A percentile compares a stretch with the other conserved stretches of the same genome.
Evolutionary conservation across 1,140 invertebrate species (phyloP).

Genomic region (Caenorhabditis inopinata): DNA sequence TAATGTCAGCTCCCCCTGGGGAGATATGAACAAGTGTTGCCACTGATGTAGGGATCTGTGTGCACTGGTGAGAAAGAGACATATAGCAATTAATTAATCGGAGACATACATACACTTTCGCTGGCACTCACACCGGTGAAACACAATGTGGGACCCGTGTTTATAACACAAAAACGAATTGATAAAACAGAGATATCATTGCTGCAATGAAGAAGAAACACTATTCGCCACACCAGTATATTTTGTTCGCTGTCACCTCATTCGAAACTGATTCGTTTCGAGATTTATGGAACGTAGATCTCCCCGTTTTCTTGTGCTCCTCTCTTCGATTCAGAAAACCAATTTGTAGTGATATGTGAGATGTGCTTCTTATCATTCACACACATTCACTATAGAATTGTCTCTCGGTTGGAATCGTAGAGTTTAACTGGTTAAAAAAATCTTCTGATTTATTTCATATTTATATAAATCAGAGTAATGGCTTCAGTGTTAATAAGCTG

Average conservation of each 20-base stretch:
- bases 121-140: background rate
- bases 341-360: conserved; percentile 29
- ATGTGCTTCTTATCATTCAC: background rate
- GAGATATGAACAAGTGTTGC: conserved; percentile 17
- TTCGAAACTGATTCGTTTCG: conserved; percentile 13
- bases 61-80: background rate
- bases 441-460: too few species aligned
- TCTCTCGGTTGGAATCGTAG: background rate
- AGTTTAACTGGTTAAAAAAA: too few species aligned
- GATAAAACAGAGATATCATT: conserved; percentile 25
- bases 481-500: conserved; percentile 1
- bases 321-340: background rate
- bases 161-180: background rate
- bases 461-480: too few species aligned
- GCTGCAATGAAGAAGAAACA: background rate
- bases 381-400: background rate
- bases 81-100: conserved; percentile 19
- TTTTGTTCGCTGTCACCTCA: background rate
- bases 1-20: background rate
- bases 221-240: background rate
- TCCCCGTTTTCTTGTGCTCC: background rate
- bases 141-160: background rate
- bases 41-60: background rate
- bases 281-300: conserved; percentile 2
- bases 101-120: background rate